Conservation (phyloP, 2,113 vertebrate genomes). For the Ifrita kowaldi region DNA sequence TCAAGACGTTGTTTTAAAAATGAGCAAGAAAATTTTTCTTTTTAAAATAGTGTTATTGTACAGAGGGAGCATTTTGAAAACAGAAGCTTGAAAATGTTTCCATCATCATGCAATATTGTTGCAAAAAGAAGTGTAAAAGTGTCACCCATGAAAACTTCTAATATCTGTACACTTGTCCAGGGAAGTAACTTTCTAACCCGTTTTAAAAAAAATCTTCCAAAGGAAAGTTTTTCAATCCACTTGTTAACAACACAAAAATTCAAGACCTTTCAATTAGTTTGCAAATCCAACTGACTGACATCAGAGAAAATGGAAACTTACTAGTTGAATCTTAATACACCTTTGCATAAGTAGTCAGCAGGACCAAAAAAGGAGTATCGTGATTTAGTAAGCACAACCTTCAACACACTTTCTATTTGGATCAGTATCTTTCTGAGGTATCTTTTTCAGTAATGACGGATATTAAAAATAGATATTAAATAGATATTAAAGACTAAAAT, state of each 20-base stretch:
- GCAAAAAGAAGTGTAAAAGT: not conserved
- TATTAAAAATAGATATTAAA: not conserved
- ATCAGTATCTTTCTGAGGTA: not conserved
- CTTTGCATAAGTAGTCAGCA: not conserved
- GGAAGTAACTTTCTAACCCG: not conserved
- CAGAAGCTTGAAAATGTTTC: not conserved
- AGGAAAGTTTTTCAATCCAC: not conserved
- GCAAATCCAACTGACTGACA: not conserved
- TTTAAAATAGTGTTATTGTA: not conserved
- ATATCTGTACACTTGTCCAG: not conserved
- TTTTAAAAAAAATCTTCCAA: not conserved
- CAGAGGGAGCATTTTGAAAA: not conserved
- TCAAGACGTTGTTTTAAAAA: not conserved
- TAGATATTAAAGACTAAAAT: not conserved
- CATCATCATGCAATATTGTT: not conserved
- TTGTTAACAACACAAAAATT: not conserved
- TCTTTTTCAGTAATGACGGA: not conserved
- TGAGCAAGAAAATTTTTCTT: not conserved
- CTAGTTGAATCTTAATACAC: not conserved
- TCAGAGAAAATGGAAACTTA: not conserved
- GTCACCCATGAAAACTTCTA: not conserved
- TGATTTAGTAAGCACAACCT: not conserved
- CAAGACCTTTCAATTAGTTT: not conserved
- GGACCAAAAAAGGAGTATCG: rapidly evolving
- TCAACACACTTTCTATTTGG: not conserved